These are phyloP conservation scores for Rhinolophus sinicus DNA, from an alignment of 2,113 vertebrate genomes.

Conservation along the genomic window DNA sequence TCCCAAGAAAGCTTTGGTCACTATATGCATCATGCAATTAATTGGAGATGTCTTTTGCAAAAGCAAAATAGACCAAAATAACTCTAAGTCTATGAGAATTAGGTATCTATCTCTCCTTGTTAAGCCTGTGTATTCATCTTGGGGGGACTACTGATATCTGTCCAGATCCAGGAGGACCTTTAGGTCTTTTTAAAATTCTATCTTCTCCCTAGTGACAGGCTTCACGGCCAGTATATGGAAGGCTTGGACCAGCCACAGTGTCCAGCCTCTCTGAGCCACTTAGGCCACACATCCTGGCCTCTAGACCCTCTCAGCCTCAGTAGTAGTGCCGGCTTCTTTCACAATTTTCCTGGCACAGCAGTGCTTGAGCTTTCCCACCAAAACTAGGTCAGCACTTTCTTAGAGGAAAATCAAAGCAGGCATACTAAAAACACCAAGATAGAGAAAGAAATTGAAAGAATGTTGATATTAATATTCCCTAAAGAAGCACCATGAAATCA, in stretches of 20 bases:
- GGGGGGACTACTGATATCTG: neutral
- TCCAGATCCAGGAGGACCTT: neutral
- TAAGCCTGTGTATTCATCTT: neutral
- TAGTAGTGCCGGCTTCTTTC: neutral
- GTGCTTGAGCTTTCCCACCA: neutral
- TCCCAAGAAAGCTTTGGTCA: neutral
- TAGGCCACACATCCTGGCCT: neutral
- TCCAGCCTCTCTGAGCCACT: neutral
- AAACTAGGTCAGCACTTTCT: neutral
- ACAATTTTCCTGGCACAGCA: neutral
- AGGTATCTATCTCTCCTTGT: neutral
- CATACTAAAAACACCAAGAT: neutral
- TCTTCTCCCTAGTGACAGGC: neutral
- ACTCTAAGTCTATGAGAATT: neutral
- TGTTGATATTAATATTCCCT: neutral
- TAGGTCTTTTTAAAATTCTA: neutral
- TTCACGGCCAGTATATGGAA: neutral
- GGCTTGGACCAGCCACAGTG: neutral
- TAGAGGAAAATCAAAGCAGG: neutral
- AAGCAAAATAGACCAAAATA: neutral
- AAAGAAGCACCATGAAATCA: neutral
- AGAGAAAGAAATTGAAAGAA: neutral
- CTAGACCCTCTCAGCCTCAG: neutral
- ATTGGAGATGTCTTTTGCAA: neutral
- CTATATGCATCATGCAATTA: neutral